phyloP scores from a whole-genome alignment of 2,797 vertebrate species.

The Menidia menidia region DNA sequence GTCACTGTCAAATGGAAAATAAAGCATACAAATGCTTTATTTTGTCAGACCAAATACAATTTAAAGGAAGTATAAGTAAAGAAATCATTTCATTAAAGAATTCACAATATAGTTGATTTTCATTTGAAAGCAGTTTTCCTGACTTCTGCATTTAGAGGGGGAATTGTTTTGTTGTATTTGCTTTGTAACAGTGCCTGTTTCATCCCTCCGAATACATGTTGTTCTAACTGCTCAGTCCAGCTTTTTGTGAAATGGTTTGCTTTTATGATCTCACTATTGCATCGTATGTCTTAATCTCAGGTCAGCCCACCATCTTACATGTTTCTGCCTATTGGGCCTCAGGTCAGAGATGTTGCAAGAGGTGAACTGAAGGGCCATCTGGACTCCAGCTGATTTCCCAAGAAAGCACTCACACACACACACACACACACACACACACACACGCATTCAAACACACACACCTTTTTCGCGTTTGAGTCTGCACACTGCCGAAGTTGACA shows the following conservation, averaged over 20 bases:
- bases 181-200: no score
- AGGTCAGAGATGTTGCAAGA: constrained; percentile 42
- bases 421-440: constrained; percentile 20
- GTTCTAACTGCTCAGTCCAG: not conserved
- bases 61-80: no score
- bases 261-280: not conserved
- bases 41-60: no score
- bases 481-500: constrained; percentile 52
- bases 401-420: constrained; percentile 49
- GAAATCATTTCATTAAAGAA: no score
- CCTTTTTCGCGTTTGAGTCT: constrained; percentile 44
- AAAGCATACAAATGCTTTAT: no score
- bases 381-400: constrained; percentile 88
- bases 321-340: constrained; percentile 38
- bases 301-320: constrained; percentile 42
- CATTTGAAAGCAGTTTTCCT: no score
- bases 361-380: constrained; percentile 82
- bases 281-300: not conserved
- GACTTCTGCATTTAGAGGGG: no score
- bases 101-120: no score
- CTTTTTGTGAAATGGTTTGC: constrained; percentile 22
- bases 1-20: no score
- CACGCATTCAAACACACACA: constrained; percentile 43
- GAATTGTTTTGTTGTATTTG: no score
- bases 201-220: not conserved